Base-by-base conservation (phyloP, 2,113 vertebrate genomes). In the Ophiodon elongatus region DNA sequence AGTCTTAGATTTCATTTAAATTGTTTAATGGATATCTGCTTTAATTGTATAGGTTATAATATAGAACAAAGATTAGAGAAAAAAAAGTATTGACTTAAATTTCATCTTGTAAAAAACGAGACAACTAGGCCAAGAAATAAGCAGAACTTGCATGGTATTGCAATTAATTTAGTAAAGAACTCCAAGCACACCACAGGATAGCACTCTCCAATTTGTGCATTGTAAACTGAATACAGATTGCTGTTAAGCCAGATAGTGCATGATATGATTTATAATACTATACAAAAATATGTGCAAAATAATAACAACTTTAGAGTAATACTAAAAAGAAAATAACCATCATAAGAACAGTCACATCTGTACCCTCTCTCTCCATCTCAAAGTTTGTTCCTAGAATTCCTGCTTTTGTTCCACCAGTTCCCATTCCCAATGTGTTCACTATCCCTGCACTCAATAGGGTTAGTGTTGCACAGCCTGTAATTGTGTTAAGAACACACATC, bases 341-440 rank as follows among this genome's bases (percentile, higher is more conserved):
- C 7, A 39, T 6, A 7, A 23, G 5, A 60, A 39, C 2, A 8
- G 7, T 59, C 19, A 50, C 27, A 66, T 25, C 10, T 43, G 7
- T 29, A 17, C 0, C 6, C 17, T 81, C 10, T 69, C 8, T 57
- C 15, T 76, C 23, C 13, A 17, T 77, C 11, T 39, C 23, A 62
- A 57, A 95, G 94, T 75, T 93, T 76, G 75, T 84, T 74, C 91
- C 90, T 17, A 68, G 78, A 56, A 17, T 88, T 73, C 85, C 90
- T 66, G 80, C 84, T n/a, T 87, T 62, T 65, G 83, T 80, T 10
- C 17, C 85, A 13, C 86, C 68, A 1, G 79, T 68, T 14, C 83
- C 83, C 0, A 6, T 89, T 25, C 75, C 92, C 8, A 92, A 94
- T n/a, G 23, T 86, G 27, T 92, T 81, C 60, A 66, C 71, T 27